Percentiles rank a stretch among this genome's conserved stretches.
phyloP scores from a whole-genome alignment of 2,113 vertebrate genomes.

The Microtus pennsylvanicus region DNA sequence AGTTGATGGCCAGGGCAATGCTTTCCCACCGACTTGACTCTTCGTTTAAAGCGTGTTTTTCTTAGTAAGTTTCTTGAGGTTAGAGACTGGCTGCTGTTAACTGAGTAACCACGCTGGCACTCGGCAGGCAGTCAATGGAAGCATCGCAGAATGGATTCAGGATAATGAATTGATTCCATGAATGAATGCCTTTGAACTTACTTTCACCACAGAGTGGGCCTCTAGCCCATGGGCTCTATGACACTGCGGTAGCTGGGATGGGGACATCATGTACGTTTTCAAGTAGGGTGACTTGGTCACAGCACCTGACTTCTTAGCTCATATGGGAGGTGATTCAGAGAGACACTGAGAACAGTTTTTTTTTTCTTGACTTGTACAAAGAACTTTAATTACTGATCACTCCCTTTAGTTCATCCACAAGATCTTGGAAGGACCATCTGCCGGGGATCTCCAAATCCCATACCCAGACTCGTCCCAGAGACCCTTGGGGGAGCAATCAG shows the following conservation, averaged over 20 bases:
- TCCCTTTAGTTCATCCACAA: background rate
- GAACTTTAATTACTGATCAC: constrained; percentile 4
- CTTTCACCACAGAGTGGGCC: background rate
- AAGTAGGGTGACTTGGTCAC: background rate
- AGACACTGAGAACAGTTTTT: background rate
- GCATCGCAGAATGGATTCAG: background rate
- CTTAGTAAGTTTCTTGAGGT: background rate
- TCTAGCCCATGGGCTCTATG: background rate
- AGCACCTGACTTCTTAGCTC: background rate
- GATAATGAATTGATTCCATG: background rate
- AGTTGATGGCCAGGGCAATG: background rate
- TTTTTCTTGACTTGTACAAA: constrained; percentile 20
- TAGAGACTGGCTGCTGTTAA: too few species aligned
- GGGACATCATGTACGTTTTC: background rate
- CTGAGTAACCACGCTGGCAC: background rate
- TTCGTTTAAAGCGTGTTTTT: background rate
- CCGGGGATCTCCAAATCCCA: background rate
- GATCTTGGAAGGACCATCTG: background rate
- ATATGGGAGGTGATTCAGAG: background rate
- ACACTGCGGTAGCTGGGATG: background rate
- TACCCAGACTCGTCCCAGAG: background rate
- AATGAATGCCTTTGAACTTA: background rate
- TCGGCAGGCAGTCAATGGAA: background rate
- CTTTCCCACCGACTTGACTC: background rate
- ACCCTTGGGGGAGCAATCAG: too few species aligned